Evolutionary conservation across 2,888 invertebrate species (phyloP).

Genomic region (Andrena trimmerana): DNA sequence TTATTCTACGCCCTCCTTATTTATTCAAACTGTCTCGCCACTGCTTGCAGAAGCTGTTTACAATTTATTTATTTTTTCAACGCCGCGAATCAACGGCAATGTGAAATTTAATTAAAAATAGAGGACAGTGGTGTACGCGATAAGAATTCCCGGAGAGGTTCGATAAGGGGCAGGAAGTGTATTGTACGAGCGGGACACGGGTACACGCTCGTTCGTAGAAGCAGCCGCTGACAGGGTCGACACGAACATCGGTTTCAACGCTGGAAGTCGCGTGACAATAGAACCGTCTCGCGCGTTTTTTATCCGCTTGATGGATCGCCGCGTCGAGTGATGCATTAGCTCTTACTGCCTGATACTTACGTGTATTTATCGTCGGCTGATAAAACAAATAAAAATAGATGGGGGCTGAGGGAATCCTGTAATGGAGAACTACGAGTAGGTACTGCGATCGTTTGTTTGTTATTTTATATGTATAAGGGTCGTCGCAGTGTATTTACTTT

Average conservation of each 20-base stretch:
- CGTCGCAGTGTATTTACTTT: no score
- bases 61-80: no score
- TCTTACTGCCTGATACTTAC: slow-evolving; percentile 21
- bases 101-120: no score
- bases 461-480: no score
- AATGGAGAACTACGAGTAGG: no score
- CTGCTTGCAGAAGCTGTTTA: no score
- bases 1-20: background rate
- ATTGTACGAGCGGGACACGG: background rate
- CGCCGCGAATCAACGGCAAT: no score
- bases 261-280: slow-evolving; percentile 50
- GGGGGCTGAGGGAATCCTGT: background rate
- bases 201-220: slow-evolving; percentile 28
- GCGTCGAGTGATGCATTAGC: slow-evolving; percentile 50
- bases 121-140: background rate
- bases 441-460: no score
- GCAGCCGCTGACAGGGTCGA: background rate
- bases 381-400: slow-evolving; percentile 2
- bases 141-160: background rate
- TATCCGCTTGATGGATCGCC: slow-evolving; percentile 54
- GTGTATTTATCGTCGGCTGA: slow-evolving; percentile 21
- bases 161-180: background rate
- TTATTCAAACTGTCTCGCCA: background rate
- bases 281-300: slow-evolving; percentile 23
- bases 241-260: slow-evolving; percentile 33